These are phyloP conservation scores for Coboldia fuscipes DNA, from an alignment of 1,140 invertebrate species.

Conservation along the genomic window DNA sequence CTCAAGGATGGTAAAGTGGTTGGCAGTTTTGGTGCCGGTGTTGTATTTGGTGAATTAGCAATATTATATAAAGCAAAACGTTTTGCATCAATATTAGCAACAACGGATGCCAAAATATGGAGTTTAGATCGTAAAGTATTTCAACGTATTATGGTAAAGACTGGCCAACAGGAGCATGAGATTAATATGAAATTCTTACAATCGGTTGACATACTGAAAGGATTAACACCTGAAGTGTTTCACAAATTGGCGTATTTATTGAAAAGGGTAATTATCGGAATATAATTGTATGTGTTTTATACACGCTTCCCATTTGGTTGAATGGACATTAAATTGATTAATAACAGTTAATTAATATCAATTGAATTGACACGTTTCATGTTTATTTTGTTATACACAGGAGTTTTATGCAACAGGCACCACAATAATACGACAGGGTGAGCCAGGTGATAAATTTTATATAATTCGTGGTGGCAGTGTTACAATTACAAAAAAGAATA, in stretches of 20 bases:
- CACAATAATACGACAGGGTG: conserved; percentile 80
- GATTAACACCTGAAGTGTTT: conserved; percentile 57
- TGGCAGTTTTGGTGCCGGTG: conserved; percentile 57
- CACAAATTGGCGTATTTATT: conserved; percentile 75
- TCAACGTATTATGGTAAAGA: conserved; percentile 70
- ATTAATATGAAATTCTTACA: conserved; percentile 67
- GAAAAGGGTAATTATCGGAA: conserved; percentile 46
- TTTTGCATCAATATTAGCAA: conserved; percentile 62
- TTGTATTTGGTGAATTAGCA: conserved; percentile 84
- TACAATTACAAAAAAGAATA: conserved; percentile 42
- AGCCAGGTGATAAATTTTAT: conserved; percentile 87
- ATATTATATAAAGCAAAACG: conserved; percentile 83
- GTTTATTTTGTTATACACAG: conserved; percentile 28
- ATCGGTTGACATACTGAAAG: conserved; percentile 64
- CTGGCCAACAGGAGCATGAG: conserved; percentile 54
- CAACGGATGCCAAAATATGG: conserved; percentile 69
- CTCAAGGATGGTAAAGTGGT: conserved; percentile 57
- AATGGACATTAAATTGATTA: too few relatives aligned
- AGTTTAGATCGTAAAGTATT: conserved; percentile 67
- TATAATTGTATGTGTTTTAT: too few relatives aligned
- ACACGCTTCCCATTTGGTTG: too few relatives aligned
- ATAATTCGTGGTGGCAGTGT: conserved; percentile 85
- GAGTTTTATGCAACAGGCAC: conserved; percentile 69
- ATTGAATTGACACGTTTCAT: too few relatives aligned
- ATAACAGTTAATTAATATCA: background rate